phyloP scores from a whole-genome alignment of 1,140 invertebrate species.

The Drosophila sp. region DNA sequence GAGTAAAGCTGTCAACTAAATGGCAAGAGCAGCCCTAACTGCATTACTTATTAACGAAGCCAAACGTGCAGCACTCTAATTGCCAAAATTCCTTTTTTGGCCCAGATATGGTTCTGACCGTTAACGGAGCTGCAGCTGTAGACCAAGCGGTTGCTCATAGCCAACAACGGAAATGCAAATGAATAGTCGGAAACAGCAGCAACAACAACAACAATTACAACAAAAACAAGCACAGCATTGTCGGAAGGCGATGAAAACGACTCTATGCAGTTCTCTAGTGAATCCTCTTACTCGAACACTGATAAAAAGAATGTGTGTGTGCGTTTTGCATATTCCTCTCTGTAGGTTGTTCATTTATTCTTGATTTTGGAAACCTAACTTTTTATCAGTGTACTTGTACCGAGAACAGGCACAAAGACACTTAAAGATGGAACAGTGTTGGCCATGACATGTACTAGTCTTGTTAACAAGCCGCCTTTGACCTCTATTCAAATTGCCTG shows the following conservation, averaged over 20 bases:
- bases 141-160: slow-evolving; percentile 30
- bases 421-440: slow-evolving; percentile 18
- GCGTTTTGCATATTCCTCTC: too few species aligned
- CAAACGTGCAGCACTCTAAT: slow-evolving; percentile 40
- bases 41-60: slow-evolving; percentile 18
- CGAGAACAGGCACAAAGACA: not conserved
- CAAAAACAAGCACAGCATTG: too few species aligned
- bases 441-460: slow-evolving; percentile 53
- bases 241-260: slow-evolving; percentile 26
- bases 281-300: slow-evolving; percentile 41
- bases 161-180: slow-evolving; percentile 60
- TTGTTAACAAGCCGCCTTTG: slow-evolving; percentile 76
- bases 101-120: not conserved
- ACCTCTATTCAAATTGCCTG: slow-evolving; percentile 36
- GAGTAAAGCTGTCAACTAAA: slow-evolving; percentile 18
- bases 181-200: slow-evolving; percentile 59
- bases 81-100: slow-evolving; percentile 24
- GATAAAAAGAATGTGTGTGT: too few species aligned
- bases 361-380: too few species aligned
- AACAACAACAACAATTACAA: slow-evolving; percentile 25
- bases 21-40: not conserved
- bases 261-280: slow-evolving; percentile 54
- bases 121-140: not conserved
- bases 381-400: not conserved
- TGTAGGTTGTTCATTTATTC: too few species aligned